Evolutionary conservation across 2,113 vertebrate species (phyloP).

Genomic region (Tor tambroides): DNA sequence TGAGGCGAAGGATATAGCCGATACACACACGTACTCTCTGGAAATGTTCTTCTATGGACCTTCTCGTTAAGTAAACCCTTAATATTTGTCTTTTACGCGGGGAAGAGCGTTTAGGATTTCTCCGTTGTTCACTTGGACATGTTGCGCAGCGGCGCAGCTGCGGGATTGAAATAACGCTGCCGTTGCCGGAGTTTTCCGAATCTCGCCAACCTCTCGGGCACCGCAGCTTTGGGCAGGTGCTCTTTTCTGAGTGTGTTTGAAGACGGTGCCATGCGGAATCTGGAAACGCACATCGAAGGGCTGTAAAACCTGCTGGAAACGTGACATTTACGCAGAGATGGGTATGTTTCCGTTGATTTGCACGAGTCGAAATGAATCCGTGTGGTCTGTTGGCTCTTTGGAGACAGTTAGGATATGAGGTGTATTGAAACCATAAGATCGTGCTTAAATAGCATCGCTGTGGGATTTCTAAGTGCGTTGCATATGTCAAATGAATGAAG

Average conservation of each 20-base stretch:
- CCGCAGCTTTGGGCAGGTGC: constrained; percentile 47
- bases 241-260: constrained; percentile 33
- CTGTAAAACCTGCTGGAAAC: constrained; percentile 66
- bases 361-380: neutral
- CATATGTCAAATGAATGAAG: neutral
- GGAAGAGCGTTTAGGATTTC: constrained; percentile 14
- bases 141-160: constrained; percentile 53
- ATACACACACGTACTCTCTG: neutral
- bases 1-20: neutral
- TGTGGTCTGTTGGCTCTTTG: neutral
- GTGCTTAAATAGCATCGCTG: constrained; percentile 1
- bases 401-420: neutral
- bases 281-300: constrained; percentile 63
- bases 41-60: neutral
- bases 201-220: constrained; percentile 34
- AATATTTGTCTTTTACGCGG: neutral
- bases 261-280: constrained; percentile 71
- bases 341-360: constrained; percentile 68
- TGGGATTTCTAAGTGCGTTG: neutral
- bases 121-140: constrained; percentile 41
- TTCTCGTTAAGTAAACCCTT: neutral
- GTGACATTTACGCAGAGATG: constrained; percentile 69
- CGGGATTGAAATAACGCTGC: constrained; percentile 47
- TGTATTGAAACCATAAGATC: neutral
- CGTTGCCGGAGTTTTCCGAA: constrained; percentile 37